Percentiles rank a stretch among this genome's conserved stretches.
phyloP scores from a whole-genome alignment of 2,888 invertebrate genomes.

The Hipparchia sbordonii region DNA sequence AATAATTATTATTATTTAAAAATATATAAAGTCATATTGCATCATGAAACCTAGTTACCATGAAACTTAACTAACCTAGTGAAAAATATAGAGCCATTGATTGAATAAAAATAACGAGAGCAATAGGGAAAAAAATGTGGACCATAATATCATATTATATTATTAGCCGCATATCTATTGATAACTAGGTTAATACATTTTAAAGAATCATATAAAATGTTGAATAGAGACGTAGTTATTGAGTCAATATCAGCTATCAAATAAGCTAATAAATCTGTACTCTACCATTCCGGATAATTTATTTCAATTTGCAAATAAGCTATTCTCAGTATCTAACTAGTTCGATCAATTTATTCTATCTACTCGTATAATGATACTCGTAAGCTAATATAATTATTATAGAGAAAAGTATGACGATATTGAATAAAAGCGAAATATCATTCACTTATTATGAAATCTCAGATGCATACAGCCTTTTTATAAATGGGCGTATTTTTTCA shows the following conservation, averaged over 20 bases:
- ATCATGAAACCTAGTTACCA: no score
- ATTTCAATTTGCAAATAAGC: slow-evolving; percentile 10
- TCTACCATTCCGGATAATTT: slow-evolving; percentile 2
- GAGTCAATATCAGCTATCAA: slow-evolving; percentile 7
- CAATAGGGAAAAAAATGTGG: not conserved
- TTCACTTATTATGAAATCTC: no score
- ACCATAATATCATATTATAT: not conserved
- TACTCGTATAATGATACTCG: no score
- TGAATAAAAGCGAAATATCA: no score
- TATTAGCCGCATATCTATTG: not conserved
- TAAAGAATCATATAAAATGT: not conserved
- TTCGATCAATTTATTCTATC: not conserved
- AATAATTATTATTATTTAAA: no score
- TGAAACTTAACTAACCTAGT: no score
- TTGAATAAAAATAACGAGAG: not conserved
- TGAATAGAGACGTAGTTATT: slow-evolving; percentile 4
- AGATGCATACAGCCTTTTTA: no score
- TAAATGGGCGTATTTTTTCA: no score
- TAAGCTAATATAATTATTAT: no score
- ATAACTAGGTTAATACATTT: slow-evolving; percentile 11
- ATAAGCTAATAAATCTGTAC: slow-evolving; percentile 15
- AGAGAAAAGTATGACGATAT: no score
- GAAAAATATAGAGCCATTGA: no score
- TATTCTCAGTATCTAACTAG: not conserved
- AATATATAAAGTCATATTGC: no score